Conservation (phyloP, 2,888 invertebrate genomes). For the Colostygia pectinataria region DNA sequence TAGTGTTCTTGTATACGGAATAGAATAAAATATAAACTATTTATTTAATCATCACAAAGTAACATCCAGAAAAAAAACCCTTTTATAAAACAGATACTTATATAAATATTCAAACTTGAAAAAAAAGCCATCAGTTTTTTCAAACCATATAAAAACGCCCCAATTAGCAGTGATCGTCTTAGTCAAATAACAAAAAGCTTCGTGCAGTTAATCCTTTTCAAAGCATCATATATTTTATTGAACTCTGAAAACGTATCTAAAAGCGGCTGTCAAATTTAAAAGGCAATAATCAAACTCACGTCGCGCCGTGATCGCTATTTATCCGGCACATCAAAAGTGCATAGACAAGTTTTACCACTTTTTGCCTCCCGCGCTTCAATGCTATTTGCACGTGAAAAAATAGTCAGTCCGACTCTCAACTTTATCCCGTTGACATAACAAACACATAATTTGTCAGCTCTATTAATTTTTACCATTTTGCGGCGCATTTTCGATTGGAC, state of each 20-base stretch:
- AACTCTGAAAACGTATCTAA: constrained; percentile 31
- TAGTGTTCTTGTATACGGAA: too few species aligned
- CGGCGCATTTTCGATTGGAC: constrained; percentile 54
- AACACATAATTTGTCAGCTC: constrained; percentile 23
- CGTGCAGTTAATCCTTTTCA: too few species aligned
- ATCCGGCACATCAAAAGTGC: constrained; percentile 62
- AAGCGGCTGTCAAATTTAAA: constrained; percentile 53
- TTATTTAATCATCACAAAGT: too few species aligned
- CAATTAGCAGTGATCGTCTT: too few species aligned
- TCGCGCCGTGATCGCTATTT: constrained; percentile 49
- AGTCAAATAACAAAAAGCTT: too few species aligned
- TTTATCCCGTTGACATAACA: constrained; percentile 26
- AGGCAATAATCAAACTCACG: constrained; percentile 53
- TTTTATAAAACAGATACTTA: too few species aligned
- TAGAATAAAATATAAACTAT: too few species aligned
- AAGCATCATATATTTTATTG: background rate
- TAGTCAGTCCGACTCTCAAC: constrained; percentile 23
- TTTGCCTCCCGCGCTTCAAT: constrained; percentile 37
- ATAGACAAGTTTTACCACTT: constrained; percentile 69
- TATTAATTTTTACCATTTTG: constrained; percentile 52
- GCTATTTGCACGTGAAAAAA: constrained; percentile 30
- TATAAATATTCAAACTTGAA: too few species aligned
- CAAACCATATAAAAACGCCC: too few species aligned
- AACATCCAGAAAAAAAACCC: too few species aligned
- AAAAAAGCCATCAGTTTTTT: too few species aligned